phyloP scores from a whole-genome alignment of 2,797 vertebrate genomes.

The Onychomys leucogaster region DNA sequence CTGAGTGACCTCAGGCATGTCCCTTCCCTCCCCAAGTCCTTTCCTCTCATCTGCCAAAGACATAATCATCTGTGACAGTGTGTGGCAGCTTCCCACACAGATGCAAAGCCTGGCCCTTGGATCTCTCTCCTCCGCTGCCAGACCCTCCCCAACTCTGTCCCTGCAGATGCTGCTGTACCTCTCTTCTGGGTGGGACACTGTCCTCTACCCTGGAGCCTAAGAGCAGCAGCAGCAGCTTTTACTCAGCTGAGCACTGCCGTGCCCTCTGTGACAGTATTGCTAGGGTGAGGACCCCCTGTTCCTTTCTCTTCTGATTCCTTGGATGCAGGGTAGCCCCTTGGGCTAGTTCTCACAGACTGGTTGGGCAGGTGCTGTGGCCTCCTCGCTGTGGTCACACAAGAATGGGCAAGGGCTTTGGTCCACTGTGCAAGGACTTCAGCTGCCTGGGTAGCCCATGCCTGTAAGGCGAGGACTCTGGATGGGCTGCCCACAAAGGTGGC shows the following conservation, averaged over 20 bases:
- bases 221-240: background rate
- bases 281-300: background rate
- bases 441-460: background rate
- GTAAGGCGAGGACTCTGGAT: background rate
- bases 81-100: background rate
- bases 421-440: background rate
- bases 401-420: background rate
- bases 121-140: background rate
- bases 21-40: background rate
- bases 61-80: background rate
- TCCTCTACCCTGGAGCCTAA: background rate
- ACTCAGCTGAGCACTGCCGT: background rate
- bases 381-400: background rate
- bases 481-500: background rate
- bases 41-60: background rate
- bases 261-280: too few species aligned
- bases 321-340: background rate
- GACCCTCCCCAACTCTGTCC: rapidly evolving
- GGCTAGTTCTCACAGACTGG: background rate
- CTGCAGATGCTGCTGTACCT: background rate
- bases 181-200: background rate
- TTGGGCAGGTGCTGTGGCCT: background rate
- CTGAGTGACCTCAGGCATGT: background rate
- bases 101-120: background rate
- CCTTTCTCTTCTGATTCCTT: background rate